Base-by-base conservation (phyloP, 2,888 invertebrate species). In the Perizoma affinitatum region DNA sequence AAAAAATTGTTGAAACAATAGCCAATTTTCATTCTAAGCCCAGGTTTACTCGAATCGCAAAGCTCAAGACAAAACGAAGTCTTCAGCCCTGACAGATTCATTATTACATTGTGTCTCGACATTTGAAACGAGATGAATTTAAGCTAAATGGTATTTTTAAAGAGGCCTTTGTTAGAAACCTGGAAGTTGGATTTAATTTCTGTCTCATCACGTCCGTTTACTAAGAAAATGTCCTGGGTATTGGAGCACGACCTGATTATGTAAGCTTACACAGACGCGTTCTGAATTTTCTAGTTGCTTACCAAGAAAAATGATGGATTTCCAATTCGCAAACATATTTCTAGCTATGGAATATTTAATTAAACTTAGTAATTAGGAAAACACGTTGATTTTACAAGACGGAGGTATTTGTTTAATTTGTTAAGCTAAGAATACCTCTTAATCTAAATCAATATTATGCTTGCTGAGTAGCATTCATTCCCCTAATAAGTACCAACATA, bases 111-210 rank as follows among this genome's bases (percentile, higher is more conserved):
- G 45, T 58, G 36, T 53, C 43, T 54, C 34, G 49, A 54, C 50
- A 46, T 54, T 54, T 41, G 41, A 33, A 49, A 46, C 22, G 38
- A 53, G 56, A 49, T 50, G 44, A 59, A 53, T 63, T 63, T 56
- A 33, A 50, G 35, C 50, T 40, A 53, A 59, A 59, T 54, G 22
- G 45, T 51, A 57, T 48, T 54, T 40, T 65, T 47, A 50, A 52
- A 56, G 51, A 54, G 53, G 49, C 58, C 56, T 61, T 54, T 61
- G 59, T 57, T 59, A 54, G 42, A 45, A 57, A 54, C 43, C 45
- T 49, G 53, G 10, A 11, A 33, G 5, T 36, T 36, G 36, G 36
- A 10, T 45, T 45, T 5, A 45, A 34, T 9, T 35, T 47, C 35
- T n/a, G n/a, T 45, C 47, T 47, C 9, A n/a, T 47, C 9, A 35